phyloP scores from a whole-genome alignment of 2,113 vertebrate genomes.

The Ciconia boyciana region DNA sequence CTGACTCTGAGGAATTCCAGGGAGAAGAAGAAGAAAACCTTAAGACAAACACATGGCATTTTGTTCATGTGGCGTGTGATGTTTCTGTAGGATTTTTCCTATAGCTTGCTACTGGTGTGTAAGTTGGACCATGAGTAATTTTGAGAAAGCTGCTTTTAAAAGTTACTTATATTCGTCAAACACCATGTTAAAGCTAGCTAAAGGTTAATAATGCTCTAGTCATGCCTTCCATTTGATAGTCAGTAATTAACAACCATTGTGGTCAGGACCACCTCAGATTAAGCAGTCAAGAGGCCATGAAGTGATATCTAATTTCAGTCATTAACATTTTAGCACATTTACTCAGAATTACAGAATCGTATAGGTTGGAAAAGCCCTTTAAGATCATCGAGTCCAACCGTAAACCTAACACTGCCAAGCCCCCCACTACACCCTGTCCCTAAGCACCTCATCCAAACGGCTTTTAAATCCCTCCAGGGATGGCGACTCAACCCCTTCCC shows the following conservation, averaged over 20 bases:
- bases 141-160: neutral
- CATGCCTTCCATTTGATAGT: neutral
- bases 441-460: too few relatives aligned
- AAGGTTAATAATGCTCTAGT: neutral
- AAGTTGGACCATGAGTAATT: neutral
- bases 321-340: neutral
- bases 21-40: neutral
- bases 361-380: too few relatives aligned
- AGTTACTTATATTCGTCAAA: neutral
- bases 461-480: too few relatives aligned
- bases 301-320: neutral
- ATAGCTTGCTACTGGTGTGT: neutral
- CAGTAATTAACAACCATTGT: neutral
- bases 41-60: neutral
- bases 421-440: too few relatives aligned
- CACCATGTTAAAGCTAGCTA: neutral
- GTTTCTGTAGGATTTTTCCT: neutral
- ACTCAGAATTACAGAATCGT: too few relatives aligned
- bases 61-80: neutral
- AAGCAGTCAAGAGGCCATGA: neutral
- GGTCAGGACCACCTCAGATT: neutral
- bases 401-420: too few relatives aligned
- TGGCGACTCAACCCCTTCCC: too few relatives aligned
- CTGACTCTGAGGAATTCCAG: neutral
- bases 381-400: too few relatives aligned